Evolutionary conservation across 1,140 invertebrate genomes (phyloP), one percentile per base, ranked within the genome.

Genomic region (Platorchestia sp.): DNA sequence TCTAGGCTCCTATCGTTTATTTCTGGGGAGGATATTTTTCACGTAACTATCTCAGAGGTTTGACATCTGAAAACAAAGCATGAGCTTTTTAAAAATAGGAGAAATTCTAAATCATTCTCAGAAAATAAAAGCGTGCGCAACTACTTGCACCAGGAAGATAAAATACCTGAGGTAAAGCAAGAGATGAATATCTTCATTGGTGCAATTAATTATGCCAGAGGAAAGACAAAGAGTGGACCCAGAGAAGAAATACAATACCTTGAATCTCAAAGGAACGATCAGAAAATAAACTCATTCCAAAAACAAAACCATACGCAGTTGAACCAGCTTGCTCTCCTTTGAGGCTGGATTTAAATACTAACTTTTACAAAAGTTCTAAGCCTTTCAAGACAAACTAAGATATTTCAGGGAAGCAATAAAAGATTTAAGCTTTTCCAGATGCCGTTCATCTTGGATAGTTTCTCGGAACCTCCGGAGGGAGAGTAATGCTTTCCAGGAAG

Each of bases 341-440:
- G 27, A 75, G 36, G 36, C 59, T 22, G 59, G 27, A 75, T 75
- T 22, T 75, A n/a, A n/a, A 51, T 19, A 75, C 14, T 27, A 75
- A 75, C 3, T 22, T 10, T 10, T 75, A 36, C 27, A 36, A 27
- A 36, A 75, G 59, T 36, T 75, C 27, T 36, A 10, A 75, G 36
- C 36, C 10, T 75, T 75, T 36, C 27, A 36, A 27, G 59, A 36
- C 36, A 36, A 75, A 75, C 59, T 27, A 75, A 75, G 59, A 75
- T 75, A 75, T 75, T 75, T 75, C 59, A 75, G 10, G 59, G 27
- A 75, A 75, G 59, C 59, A 19, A 75, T 75, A 75, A 75, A 75
- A 75, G 59, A 75, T 75, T 75, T 75, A 75, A 75, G 59, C 59
- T 75, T 75, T 75, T 75, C 59, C 59, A 75, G 59, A 75, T 75